Percentiles rank a stretch among this genome's conserved stretches.
Evolutionary conservation across 2,888 invertebrate genomes (phyloP).

Genomic region (Acleris emargana): DNA sequence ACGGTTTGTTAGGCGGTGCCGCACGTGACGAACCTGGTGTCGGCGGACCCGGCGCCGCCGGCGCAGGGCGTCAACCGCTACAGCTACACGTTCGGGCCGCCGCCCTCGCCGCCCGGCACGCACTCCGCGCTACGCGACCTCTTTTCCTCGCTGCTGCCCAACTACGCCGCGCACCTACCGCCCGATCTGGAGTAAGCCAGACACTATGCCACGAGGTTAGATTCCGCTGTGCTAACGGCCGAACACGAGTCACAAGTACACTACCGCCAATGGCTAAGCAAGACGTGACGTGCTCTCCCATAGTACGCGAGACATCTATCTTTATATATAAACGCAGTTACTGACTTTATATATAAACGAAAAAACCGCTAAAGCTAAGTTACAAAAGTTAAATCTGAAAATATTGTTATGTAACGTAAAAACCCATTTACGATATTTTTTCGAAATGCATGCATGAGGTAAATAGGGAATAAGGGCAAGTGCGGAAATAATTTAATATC

Average conservation of each 20-base stretch:
- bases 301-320: too few species aligned
- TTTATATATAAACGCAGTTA: too few species aligned
- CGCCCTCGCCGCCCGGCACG: slow-evolving; percentile 15
- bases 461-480: too few species aligned
- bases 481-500: too few species aligned
- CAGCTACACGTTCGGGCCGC: slow-evolving; percentile 38
- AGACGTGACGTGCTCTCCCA: too few species aligned
- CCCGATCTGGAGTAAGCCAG: slow-evolving; percentile 26
- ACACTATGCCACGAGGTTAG: slow-evolving; percentile 16
- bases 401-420: too few species aligned
- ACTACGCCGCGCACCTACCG: slow-evolving; percentile 31
- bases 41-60: slow-evolving; percentile 47
- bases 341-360: too few species aligned
- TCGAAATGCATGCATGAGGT: too few species aligned
- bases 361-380: too few species aligned
- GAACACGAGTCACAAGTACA: slow-evolving; percentile 4
- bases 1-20: slow-evolving; percentile 42
- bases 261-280: neutral
- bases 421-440: too few species aligned
- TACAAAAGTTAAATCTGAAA: too few species aligned
- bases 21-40: slow-evolving; percentile 20
- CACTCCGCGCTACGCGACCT: slow-evolving; percentile 38
- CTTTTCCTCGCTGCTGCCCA: slow-evolving; percentile 41
- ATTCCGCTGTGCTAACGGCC: slow-evolving; percentile 8
- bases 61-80: slow-evolving; percentile 45